phyloP scores from a whole-genome alignment of 2,797 vertebrate species.

The Gambusia yucatana region DNA sequence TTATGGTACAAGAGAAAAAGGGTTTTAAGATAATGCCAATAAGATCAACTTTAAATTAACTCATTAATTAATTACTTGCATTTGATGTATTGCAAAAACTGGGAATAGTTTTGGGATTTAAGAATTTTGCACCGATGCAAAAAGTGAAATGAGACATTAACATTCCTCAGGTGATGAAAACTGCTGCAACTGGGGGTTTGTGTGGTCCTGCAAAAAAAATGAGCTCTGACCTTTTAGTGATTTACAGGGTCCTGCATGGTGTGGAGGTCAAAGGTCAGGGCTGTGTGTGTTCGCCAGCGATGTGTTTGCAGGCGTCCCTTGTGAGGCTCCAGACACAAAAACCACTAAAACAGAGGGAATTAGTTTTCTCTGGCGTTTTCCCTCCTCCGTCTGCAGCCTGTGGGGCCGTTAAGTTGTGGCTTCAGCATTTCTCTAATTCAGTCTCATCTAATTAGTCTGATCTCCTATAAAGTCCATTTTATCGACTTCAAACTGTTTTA shows the following conservation, averaged over 20 bases:
- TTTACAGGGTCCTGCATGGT: constrained; percentile 43
- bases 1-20: too few species aligned
- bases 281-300: not conserved
- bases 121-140: constrained; percentile 3
- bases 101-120: not conserved
- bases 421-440: constrained; percentile 11
- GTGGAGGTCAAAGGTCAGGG: constrained; percentile 31
- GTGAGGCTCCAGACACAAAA: constrained; percentile 20
- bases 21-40: too few species aligned
- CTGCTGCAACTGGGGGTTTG: too few species aligned
- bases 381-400: constrained; percentile 2
- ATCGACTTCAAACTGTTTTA: not conserved
- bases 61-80: too few species aligned
- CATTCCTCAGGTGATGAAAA: constrained; percentile 36
- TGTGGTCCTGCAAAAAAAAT: constrained; percentile 39
- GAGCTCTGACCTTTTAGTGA: constrained; percentile 49
- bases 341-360: constrained; percentile 1
- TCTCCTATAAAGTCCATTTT: not conserved
- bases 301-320: constrained; percentile 8
- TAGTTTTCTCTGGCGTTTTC: not conserved
- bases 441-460: constrained; percentile 3
- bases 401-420: constrained; percentile 19
- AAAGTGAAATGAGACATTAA: constrained; percentile 14
- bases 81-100: not conserved
- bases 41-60: too few species aligned